phyloP scores from a whole-genome alignment of 2,113 vertebrate genomes.

The Felis chaus region DNA sequence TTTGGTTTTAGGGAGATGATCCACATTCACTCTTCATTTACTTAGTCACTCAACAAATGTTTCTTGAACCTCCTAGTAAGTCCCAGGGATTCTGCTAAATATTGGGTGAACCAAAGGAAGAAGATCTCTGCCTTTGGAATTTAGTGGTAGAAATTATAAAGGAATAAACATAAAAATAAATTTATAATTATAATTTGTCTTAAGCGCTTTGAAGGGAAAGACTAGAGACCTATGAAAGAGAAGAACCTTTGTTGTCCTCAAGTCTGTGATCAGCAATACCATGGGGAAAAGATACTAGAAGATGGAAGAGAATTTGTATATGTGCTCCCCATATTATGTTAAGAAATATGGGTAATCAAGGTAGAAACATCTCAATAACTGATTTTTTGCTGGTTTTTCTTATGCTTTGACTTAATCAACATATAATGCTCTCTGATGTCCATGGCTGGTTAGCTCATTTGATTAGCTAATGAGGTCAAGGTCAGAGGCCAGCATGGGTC shows the following conservation, averaged over 20 bases:
- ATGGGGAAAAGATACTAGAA: background rate
- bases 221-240: background rate
- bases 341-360: background rate
- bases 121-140: background rate
- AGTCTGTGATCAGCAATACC: background rate
- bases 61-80: background rate
- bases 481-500: slow-evolving; percentile 70
- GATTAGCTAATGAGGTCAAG: slow-evolving; percentile 73
- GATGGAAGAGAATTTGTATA: background rate
- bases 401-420: slow-evolving; percentile 55
- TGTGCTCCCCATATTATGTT: background rate
- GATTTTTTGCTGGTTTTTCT: slow-evolving; percentile 23
- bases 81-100: background rate
- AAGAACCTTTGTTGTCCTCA: background rate
- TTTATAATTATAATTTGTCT: background rate
- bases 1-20: slow-evolving; percentile 34
- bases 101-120: background rate
- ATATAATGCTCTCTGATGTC: slow-evolving; percentile 51
- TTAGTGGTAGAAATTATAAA: background rate
- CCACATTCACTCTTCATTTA: background rate
- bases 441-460: slow-evolving; percentile 60
- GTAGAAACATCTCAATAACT: background rate
- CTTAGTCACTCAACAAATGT: slow-evolving; percentile 7
- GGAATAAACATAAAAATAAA: slow-evolving; percentile 7
- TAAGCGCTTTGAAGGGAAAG: slow-evolving; percentile 17